A percentile compares a stretch with the other conserved stretches of the same genome.
Conservation (phyloP, 2,888 invertebrate species). For the Polymixis lichenea region DNA sequence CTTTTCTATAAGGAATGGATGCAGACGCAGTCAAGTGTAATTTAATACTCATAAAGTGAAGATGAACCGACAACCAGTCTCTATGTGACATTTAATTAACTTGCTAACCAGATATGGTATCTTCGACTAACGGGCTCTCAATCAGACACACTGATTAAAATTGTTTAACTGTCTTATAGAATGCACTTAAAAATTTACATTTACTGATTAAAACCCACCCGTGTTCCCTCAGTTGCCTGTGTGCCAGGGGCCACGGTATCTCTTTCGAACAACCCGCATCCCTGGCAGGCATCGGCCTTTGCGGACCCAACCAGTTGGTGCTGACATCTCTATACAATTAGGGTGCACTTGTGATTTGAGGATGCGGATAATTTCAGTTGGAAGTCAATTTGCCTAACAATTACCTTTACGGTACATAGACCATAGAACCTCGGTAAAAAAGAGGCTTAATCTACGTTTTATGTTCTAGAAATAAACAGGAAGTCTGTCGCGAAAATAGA, state of each 20-base stretch:
- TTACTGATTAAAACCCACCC: too few species aligned
- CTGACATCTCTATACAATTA: too few species aligned
- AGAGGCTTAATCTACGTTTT: not conserved
- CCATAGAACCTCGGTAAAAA: not conserved
- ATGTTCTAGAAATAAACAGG: constrained; percentile 23
- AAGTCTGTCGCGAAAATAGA: constrained; percentile 4
- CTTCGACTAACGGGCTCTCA: not conserved
- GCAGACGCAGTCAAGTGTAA: not conserved
- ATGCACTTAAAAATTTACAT: constrained; percentile 9
- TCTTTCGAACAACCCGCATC: too few species aligned
- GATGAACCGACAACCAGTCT: constrained; percentile 7
- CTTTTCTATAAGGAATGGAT: not conserved
- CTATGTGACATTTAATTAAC: constrained; percentile 7
- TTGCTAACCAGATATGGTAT: constrained; percentile 29
- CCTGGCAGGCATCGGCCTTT: too few species aligned
- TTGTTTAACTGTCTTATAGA: not conserved
- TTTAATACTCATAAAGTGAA: constrained; percentile 11
- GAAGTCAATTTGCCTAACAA: too few species aligned
- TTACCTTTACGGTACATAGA: too few species aligned
- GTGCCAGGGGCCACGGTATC: too few species aligned
- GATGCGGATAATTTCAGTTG: too few species aligned
- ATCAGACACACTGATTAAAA: constrained; percentile 24
- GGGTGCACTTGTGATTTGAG: too few species aligned
- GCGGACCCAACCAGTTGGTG: too few species aligned
- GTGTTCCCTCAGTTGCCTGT: too few species aligned